phyloP scores from a whole-genome alignment of 1,140 invertebrate genomes.

The Stegodyphus dumicola region DNA sequence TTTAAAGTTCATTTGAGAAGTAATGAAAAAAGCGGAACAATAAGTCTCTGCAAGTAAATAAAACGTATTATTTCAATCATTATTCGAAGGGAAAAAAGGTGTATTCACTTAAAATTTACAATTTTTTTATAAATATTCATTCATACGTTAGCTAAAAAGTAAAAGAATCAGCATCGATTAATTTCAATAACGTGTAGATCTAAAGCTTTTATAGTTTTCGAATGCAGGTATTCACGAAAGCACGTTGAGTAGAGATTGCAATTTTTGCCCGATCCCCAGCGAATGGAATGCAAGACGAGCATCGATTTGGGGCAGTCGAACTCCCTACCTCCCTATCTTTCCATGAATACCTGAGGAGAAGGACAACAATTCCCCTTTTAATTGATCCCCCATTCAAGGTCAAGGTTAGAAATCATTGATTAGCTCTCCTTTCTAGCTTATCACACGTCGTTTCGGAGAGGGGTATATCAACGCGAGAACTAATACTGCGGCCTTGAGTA shows the following conservation, averaged over 20 bases:
- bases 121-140: not conserved
- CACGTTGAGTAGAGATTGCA: not conserved
- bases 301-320: conserved; percentile 45
- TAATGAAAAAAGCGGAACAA: too few relatives aligned
- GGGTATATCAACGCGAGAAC: not conserved
- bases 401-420: conserved; percentile 59
- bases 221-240: too few relatives aligned
- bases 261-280: conserved; percentile 19
- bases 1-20: too few relatives aligned
- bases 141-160: too few relatives aligned
- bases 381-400: conserved; percentile 56
- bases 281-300: conserved; percentile 27
- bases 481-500: not conserved
- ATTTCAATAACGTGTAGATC: too few relatives aligned
- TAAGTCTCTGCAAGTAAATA: too few relatives aligned
- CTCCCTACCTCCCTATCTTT: conserved; percentile 17
- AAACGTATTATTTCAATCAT: too few relatives aligned
- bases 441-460: not conserved
- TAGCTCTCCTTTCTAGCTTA: conserved; percentile 22
- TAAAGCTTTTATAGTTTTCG: too few relatives aligned
- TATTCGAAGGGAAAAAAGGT: not conserved
- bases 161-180: too few relatives aligned
- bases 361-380: conserved; percentile 53
- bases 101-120: not conserved
- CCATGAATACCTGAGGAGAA: conserved; percentile 53